phyloP scores from a whole-genome alignment of 2,113 vertebrate species.

The Hiodon tergisus region DNA sequence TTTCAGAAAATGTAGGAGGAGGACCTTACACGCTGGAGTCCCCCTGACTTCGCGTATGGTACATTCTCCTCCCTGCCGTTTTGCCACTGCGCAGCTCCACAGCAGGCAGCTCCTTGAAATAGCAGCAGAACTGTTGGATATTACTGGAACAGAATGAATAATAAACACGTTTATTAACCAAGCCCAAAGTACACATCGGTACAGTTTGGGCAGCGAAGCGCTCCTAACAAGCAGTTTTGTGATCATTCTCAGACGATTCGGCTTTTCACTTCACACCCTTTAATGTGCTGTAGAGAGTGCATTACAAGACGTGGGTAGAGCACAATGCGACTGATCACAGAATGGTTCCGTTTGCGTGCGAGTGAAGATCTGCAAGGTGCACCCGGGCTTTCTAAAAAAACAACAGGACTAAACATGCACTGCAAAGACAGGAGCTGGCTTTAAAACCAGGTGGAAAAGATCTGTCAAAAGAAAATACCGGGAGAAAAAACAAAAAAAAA shows the following conservation, averaged over 20 bases:
- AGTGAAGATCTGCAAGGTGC: too few relatives aligned
- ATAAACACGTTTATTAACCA: neutral
- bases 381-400: too few relatives aligned
- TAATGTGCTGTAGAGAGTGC: neutral
- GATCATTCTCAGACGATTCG: too few relatives aligned
- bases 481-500: neutral
- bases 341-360: too few relatives aligned
- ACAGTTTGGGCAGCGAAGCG: neutral
- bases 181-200: neutral
- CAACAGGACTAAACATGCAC: neutral
- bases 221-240: too few relatives aligned
- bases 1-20: neutral
- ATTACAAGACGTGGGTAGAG: neutral
- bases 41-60: constrained; percentile 96
- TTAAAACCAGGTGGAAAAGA: too few relatives aligned
- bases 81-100: constrained; percentile 94
- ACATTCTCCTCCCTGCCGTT: constrained; percentile 86
- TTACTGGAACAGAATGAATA: constrained; percentile 65
- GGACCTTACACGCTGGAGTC: constrained; percentile 90
- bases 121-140: constrained; percentile 96
- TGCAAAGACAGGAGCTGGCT: too few relatives aligned
- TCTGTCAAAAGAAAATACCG: too few relatives aligned
- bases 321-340: too few relatives aligned
- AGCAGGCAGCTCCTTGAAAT: constrained; percentile 94
- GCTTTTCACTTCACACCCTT: neutral